Base-by-base conservation (phyloP, 2,888 invertebrate species). In the Athalia cordata region DNA sequence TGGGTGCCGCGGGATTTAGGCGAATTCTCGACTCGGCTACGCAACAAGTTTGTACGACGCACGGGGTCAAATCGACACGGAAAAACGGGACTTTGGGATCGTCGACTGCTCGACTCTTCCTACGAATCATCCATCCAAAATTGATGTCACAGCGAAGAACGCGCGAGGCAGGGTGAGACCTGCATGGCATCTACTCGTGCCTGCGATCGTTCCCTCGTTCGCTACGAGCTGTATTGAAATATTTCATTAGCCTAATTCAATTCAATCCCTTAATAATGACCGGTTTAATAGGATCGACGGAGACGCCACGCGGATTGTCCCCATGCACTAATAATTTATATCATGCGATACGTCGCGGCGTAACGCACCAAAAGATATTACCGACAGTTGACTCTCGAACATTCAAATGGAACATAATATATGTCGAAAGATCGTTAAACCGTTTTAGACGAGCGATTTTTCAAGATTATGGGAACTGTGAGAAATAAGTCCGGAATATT, bases 181-280 rank as follows among this genome's bases (percentile, higher is more conserved):
- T 29, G 29, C 29, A 29, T 29, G 29, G 29, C 29, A 29, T 29
- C 29, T 29, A 29, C 29, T 29, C 29, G 29, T 29, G 29, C 29
- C 29, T 29, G 29, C 29, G 68, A 29, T 55, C 55, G 55, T 59
- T 13, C 47, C 57, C 50, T 15, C 15, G n/a, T 13, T 59, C 59
- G 59, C 5, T 29, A 29, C 59, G 43, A 66, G 62, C 50, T 62
- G 75, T 77, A 81, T 82, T 83, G 82, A 29, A 29, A 29, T 29
- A 29, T 29, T 82, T 86, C 85, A 84, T 85, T 84, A 84, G 84
- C 85, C 86, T 83, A 85, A 86, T 85, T 86, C 88, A 86, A 89
- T 89, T 88, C 83, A 87, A 88, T 89, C 87, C 84, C 80, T 84
- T 84, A 86, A 86, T 88, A 86, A 87, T 85, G 85, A 86, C 83